Base-by-base conservation (phyloP, 2,888 invertebrate genomes). In the Himalopsyche tibetana region DNA sequence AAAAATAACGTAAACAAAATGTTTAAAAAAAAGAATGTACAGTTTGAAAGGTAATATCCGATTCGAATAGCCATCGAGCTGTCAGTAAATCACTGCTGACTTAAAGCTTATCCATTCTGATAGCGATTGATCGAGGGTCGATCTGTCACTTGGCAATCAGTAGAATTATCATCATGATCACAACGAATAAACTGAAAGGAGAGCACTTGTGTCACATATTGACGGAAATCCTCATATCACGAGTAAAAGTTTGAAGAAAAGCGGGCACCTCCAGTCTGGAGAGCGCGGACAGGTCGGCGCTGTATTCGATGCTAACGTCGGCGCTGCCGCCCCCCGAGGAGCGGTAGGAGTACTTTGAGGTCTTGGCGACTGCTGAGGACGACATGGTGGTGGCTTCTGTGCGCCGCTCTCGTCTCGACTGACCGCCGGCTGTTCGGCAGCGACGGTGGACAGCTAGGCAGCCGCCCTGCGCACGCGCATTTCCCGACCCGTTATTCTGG, bases 291-390 rank as follows among this genome's bases (percentile, higher is more conserved):
- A 98, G 94, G 94, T 98, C 98, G 94, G 97, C 95, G 94, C 96
- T 96, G 94, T 98, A 98, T 94, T 98, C 98, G 94, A 98, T 97
- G 95, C 96, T 97, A 92, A 98, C 97, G 94, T 98, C 97, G 93
- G 97, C 96, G 91, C 94, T 95, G 92, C 95, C 96, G 91, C 95
- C 96, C 91, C 96, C 97, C 92, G 95, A 95, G 92, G 97, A 97
- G 93, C 97, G 96, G 95, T 98, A 98, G 92, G 96, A 95, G 94
- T 98, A 98, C 94, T 97, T 98, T 92, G 97, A 97, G 92, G 96
- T 94, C 94, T 97, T 97, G 92, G 96, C 95, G 92, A 95, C 93
- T 93, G 95, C 94, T 92, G 95, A 95, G 94, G 95, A 95, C 94
- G 95, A 95, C 94, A 94, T 93, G 87, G 63, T 86, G 88, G 74